Evolutionary conservation across 1,140 invertebrate genomes (phyloP).

Genomic region (Diuraphis noxia): DNA sequence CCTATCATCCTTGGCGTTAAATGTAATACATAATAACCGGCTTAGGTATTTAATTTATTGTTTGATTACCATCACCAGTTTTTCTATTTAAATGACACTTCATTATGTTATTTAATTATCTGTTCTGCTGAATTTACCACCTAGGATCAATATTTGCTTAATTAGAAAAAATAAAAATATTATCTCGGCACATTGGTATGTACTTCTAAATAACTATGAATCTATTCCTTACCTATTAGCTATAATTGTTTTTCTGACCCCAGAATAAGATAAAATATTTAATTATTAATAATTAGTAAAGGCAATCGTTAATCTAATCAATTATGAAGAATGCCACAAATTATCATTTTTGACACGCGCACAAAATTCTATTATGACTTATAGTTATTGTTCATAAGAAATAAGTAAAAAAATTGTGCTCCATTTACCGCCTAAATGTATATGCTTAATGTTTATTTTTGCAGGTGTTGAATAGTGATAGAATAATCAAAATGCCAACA

Average conservation of each 20-base stretch:
- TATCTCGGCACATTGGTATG: neutral
- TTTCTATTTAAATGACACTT: neutral
- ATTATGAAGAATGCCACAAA: neutral
- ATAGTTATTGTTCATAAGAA: neutral
- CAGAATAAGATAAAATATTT: neutral
- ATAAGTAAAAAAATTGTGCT: neutral
- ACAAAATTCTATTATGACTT: too few relatives aligned
- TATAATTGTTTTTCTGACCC: neutral
- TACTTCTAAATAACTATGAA: neutral
- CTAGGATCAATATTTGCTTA: neutral
- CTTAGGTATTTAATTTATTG: neutral
- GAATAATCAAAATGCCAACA: slow-evolving; percentile 38
- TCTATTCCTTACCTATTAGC: neutral
- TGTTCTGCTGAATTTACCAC: neutral
- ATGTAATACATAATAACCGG: neutral
- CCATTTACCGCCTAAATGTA: neutral
- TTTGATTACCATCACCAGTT: neutral
- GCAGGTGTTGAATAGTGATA: neutral
- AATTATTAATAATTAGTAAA: neutral
- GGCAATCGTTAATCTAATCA: neutral
- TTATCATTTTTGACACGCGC: neutral
- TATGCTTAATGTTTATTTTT: neutral
- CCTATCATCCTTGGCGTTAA: neutral
- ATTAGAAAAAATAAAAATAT: neutral
- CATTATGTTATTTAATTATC: neutral